Evolutionary conservation across 2,797 vertebrate species (phyloP).

Genomic region (Cyprinella venusta): DNA sequence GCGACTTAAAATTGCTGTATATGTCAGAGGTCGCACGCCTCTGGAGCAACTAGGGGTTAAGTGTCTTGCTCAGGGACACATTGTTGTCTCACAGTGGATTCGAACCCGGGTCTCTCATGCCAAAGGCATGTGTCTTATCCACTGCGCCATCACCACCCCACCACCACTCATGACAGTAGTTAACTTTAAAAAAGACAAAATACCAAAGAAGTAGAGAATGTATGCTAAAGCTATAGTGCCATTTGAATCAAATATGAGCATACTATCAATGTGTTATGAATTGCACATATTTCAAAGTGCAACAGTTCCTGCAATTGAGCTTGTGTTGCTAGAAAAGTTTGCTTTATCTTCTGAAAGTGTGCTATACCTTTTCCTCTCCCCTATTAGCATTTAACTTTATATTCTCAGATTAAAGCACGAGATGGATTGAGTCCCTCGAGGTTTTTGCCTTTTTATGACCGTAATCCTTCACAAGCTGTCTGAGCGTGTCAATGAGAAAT

Average conservation of each 20-base stretch:
- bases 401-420: slow-evolving; percentile 22
- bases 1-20: too few species aligned
- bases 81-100: too few species aligned
- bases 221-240: neutral
- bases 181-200: neutral
- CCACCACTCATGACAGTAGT: too few species aligned
- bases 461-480: slow-evolving; percentile 38
- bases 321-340: neutral
- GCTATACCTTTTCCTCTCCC: neutral
- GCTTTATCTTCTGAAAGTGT: neutral
- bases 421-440: slow-evolving; percentile 34
- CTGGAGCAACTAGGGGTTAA: too few species aligned
- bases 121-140: too few species aligned
- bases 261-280: neutral
- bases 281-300: neutral
- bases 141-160: too few species aligned
- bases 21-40: too few species aligned
- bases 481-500: slow-evolving; percentile 32
- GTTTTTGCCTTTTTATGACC: slow-evolving; percentile 42
- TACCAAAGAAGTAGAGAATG: neutral
- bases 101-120: too few species aligned
- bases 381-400: slow-evolving; percentile 27
- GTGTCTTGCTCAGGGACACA: too few species aligned
- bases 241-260: neutral
- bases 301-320: neutral